phyloP scores from a whole-genome alignment of 1,140 invertebrate species.

The Phymastichus coffea region DNA sequence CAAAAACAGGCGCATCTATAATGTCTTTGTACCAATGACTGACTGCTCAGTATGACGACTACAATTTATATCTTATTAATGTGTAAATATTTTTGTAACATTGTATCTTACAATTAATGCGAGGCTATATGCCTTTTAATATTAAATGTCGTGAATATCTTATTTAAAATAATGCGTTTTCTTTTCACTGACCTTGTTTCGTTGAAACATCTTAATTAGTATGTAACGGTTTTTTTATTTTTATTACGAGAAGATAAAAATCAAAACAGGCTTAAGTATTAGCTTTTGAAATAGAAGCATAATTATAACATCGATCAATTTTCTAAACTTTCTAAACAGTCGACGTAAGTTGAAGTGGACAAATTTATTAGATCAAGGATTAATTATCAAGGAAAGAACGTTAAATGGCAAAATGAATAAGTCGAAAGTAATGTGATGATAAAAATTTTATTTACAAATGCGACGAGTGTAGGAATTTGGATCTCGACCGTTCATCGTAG shows the following conservation, averaged over 20 bases:
- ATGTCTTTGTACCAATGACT: slow-evolving; percentile 14
- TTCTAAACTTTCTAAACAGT: too few species aligned
- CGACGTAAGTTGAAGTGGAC: too few species aligned
- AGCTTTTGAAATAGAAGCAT: neutral
- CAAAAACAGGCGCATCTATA: too few species aligned
- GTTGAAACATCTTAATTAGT: too few species aligned
- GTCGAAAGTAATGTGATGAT: slow-evolving; percentile 51
- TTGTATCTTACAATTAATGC: neutral
- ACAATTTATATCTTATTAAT: neutral
- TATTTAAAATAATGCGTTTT: neutral
- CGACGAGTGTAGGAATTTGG: slow-evolving; percentile 55
- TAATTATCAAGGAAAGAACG: too few species aligned
- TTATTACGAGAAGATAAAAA: too few species aligned
- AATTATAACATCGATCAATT: slow-evolving; percentile 3
- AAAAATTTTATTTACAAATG: slow-evolving; percentile 59
- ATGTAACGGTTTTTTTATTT: too few species aligned
- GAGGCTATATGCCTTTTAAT: neutral
- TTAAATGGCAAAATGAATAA: too few species aligned
- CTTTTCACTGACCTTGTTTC: too few species aligned
- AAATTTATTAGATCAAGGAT: too few species aligned
- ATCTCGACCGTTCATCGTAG: slow-evolving; percentile 47
- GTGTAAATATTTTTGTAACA: slow-evolving; percentile 23
- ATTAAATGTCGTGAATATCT: slow-evolving; percentile 17
- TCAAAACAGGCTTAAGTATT: too few species aligned
- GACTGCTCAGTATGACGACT: neutral